Base-by-base conservation (phyloP, 2,113 vertebrate genomes). In the Aix galericulata region DNA sequence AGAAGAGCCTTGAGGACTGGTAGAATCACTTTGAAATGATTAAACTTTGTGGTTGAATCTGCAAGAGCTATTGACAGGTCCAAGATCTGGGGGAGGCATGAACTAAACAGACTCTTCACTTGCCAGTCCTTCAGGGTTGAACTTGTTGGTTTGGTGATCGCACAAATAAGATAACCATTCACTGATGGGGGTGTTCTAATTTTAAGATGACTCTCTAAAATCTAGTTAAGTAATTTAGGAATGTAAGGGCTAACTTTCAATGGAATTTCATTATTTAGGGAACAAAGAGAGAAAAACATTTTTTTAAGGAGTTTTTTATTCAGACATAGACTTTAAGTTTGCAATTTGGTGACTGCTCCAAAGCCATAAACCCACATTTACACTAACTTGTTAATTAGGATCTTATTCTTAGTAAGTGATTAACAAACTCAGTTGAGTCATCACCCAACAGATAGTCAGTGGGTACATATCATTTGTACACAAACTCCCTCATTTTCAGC, bases 361-460 rank as follows among this genome's bases (percentile, higher is more conserved):
- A 92, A 92, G 64, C 63, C 62, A 52, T 71, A 90, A 88, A 88
- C 86, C 62, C n/a, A 50, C 7, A 63, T 90, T 88, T 73, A 67
- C 60, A 38, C 31, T 78, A 86, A 50, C 60, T 88, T 88, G 55
- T 78, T 96, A 95, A 84, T 95, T 94, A 94, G 29, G 21, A 3
- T n/a, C 50, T 94, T 92, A 84, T 94, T 94, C 81, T 89, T 89
- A 87, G 76, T 62, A 88, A 82, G 72, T 11, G 55, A 77, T 93
- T 86, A 92, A 81, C 55, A 71, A 86, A 92, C 64, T 90, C 84
- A 60, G 18, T 82, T 94, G 94, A 94, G 81, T 94, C 83, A 92
- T 95, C 84, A 85, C 34, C 77, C 92, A 84, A 74, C 95, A 93
- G 80, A 48, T 96, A 72, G 74, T 89, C 26, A 32, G 76, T 91